These are phyloP conservation scores for Clarias magur DNA, from an alignment of 2,113 vertebrate genomes.

Conservation along the genomic window DNA sequence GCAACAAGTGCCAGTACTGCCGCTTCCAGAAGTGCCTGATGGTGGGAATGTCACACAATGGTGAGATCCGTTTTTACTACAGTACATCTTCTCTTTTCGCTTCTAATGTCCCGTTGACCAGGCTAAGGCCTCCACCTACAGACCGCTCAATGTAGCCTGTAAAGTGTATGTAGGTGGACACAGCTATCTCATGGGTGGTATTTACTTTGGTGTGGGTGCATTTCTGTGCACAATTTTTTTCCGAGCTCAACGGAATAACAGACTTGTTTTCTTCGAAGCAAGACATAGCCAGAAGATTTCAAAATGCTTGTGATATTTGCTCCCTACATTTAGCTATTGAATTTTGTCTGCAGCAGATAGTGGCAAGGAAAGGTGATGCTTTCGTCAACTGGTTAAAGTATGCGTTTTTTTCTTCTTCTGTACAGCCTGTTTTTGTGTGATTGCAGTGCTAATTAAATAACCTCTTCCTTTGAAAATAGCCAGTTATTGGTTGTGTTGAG, in stretches of 20 bases:
- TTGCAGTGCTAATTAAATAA: neutral
- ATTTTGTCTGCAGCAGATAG: neutral
- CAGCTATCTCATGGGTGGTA: neutral
- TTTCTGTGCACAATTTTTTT: neutral
- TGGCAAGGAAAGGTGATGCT: neutral
- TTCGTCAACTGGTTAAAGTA: neutral
- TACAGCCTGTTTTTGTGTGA: neutral
- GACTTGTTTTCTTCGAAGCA: neutral
- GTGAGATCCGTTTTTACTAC: conserved; percentile 74
- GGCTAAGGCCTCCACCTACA: neutral
- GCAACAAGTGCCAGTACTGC: conserved; percentile 99
- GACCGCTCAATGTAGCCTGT: too few species aligned
- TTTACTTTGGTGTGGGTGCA: neutral
- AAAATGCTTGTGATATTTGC: neutral
- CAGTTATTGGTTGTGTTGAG: neutral
- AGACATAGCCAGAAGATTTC: neutral
- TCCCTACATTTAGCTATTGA: neutral
- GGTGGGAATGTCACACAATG: conserved; percentile 99
- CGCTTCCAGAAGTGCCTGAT: conserved; percentile 98
- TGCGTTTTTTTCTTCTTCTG: neutral
- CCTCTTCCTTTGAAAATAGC: neutral
- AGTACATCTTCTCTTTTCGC: neutral
- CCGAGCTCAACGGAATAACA: neutral
- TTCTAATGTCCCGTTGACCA: neutral
- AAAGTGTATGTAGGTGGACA: neutral